Conservation (phyloP, 2,797 vertebrate species). For the Pampus argenteus region DNA sequence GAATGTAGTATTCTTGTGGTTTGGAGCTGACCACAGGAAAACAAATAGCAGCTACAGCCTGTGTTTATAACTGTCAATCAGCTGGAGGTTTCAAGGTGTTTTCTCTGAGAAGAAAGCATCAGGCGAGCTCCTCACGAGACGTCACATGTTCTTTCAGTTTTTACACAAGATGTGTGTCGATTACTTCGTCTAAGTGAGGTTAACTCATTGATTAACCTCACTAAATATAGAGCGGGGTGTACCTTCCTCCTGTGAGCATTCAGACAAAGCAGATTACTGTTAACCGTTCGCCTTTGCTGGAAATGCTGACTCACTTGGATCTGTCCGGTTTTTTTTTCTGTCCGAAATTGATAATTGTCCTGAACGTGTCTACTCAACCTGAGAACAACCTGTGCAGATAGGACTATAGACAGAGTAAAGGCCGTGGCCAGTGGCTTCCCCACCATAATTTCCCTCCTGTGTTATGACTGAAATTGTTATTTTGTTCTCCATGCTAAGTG, state of each 20-base stretch:
- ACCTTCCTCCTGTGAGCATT: background rate
- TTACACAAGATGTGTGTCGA: conserved; percentile 12
- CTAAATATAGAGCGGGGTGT: conserved; percentile 2
- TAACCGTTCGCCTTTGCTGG: conserved; percentile 12
- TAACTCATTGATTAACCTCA: conserved; percentile 37
- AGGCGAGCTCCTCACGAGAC: conserved; percentile 2
- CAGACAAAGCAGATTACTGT: conserved; percentile 1
- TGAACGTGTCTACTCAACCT: conserved; percentile 46
- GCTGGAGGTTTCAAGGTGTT: conserved; percentile 55
- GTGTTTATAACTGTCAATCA: conserved; percentile 66
- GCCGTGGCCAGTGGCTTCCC: conserved; percentile 55
- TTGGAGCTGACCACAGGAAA: conserved; percentile 67
- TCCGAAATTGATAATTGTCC: conserved; percentile 60
- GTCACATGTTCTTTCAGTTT: conserved; percentile 19
- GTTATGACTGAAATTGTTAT: conserved; percentile 77
- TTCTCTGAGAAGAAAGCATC: conserved; percentile 25
- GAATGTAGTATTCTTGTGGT: conserved; percentile 73
- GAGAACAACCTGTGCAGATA: conserved; percentile 68
- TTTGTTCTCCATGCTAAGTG: conserved; percentile 79
- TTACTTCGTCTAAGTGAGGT: conserved; percentile 43
- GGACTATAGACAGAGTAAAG: conserved; percentile 46
- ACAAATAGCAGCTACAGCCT: conserved; percentile 63
- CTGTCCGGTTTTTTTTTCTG: too few species aligned
- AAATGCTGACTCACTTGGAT: conserved; percentile 64
- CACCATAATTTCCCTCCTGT: conserved; percentile 70